Conservation (phyloP, 92 coral and sea anemone genomes). For the Palythoa grandis region DNA sequence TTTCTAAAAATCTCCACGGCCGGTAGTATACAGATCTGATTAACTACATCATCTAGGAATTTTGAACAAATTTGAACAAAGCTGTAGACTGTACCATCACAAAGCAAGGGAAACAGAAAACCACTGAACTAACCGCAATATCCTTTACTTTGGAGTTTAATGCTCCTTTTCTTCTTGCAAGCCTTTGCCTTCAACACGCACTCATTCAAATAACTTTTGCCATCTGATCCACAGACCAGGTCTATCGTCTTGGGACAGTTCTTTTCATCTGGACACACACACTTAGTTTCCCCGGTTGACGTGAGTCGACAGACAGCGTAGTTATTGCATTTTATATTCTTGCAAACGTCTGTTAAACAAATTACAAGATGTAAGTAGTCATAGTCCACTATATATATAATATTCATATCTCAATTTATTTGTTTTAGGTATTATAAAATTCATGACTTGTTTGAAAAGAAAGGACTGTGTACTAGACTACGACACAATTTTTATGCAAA, state of each 20-base stretch:
- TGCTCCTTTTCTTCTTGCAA: constrained; percentile 68
- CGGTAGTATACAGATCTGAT: too few relatives aligned
- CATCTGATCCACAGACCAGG: constrained; percentile 91
- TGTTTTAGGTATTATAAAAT: too few relatives aligned
- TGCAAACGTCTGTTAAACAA: constrained; percentile 43
- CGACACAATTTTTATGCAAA: too few relatives aligned
- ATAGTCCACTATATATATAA: neutral
- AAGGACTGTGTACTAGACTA: too few relatives aligned
- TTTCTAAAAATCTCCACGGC: neutral
- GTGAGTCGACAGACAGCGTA: constrained; percentile 48
- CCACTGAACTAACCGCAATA: constrained; percentile 77
- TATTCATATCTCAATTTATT: neutral
- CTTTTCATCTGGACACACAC: constrained; percentile 34
- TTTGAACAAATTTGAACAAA: too few relatives aligned
- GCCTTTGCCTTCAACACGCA: constrained; percentile 85
- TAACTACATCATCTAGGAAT: too few relatives aligned
- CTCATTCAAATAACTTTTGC: constrained; percentile 80
- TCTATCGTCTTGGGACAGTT: constrained; percentile 62
- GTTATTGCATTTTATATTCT: constrained; percentile 30
- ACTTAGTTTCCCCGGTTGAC: constrained; percentile 5
- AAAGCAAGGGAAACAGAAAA: neutral
- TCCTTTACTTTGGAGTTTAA: constrained; percentile 64
- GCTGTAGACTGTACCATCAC: too few relatives aligned
- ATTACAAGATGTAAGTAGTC: neutral
- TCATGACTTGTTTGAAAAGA: too few relatives aligned